Evolutionary conservation across 1,140 invertebrate species (phyloP), one percentile per base, ranked within the genome.

Genomic region (Drosophila sulfurigaster): DNA sequence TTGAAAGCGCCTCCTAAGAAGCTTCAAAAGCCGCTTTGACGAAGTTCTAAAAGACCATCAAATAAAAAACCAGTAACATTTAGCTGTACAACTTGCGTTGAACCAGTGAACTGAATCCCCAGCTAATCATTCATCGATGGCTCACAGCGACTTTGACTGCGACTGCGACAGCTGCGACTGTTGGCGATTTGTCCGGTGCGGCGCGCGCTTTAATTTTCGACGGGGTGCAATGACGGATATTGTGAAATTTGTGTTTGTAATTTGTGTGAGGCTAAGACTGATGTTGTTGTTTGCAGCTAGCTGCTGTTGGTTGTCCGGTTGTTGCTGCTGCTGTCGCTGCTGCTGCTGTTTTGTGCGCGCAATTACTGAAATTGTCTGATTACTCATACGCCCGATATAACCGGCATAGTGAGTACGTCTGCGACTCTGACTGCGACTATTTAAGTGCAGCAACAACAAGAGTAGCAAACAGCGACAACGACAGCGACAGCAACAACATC

Each of bases 371-470:
- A 87, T 87, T 87, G 82, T 87, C 66, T 62, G 82, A 88, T 87
- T 87, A 87, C 82, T 87, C 82, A 87, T 87, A 89, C 82, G 83
- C 82, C 82, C 80, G 83, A 77, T 87, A 88, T 88, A 88, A 87
- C 82, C 83, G 82, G 82, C 82, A 88, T 80, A 65, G 66, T 77
- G 64, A 71, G 75, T 64, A 57, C 59, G 41, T 66, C 46, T 43
- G 15, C n/a, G 51, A 43, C 41, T 49, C 28, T 45, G 49, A 66
- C 63, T 54, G 30, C 52, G 41, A 63, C 66, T 63, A 56, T 58
- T 72, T 72, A 66, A 66, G 25, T 58, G 35, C 69, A 72, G 20
- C 49, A 62, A n/a, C 48, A 69, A 60, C 54, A 57, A 59, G 30
- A 32, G 30, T 15, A 63, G 6, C 58, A 25, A 60, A 28, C 43